Evolutionary conservation across 1,140 invertebrate genomes (phyloP), one percentile per base, ranked within the genome.

Genomic region (Drosophila sulfurigaster): DNA sequence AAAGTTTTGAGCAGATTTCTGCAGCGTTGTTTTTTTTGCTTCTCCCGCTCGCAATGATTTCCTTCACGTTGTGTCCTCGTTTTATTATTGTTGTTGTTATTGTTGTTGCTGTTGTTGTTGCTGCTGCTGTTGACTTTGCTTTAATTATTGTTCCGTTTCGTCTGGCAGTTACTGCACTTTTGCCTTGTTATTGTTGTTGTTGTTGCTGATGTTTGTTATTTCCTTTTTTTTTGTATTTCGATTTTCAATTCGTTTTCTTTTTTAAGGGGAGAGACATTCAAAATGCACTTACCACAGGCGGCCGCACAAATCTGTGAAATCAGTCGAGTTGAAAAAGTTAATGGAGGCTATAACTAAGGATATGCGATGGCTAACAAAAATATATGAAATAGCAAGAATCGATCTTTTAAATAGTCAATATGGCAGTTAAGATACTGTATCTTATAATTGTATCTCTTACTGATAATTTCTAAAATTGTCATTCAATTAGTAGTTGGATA

Each of bases 91-190:
- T 59, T 81, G 45, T 46, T 48, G 32, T n/a, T n/a, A n/a, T n/a
- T n/a, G 20, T 25, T 25, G 3, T 25, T 25, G 2, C 0, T 79
- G 32, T 63, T 77, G 49, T 64, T 80, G 67, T 59, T 76, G 62
- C 64, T 81, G 58, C 75, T 82, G 62, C 46, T 87, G 70, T 88
- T 78, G 76, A 70, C 78, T 82, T 82, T 80, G 83, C 82, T 88
- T 87, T 85, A 88, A 88, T 88, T 88, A 88, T 88, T 89, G 85
- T 88, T 88, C 81, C 83, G 71, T 88, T 88, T 83, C 83, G 83
- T 88, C 83, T 83, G 83, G 62, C 78, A 86, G 75, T 83, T 74
- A 73, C 68, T 80, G 82, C 82, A 81, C 75, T 85, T 81, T 78
- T 75, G 58, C 49, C 45, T 67, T 16, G 30, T 72, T 52, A 59